Percentiles rank a stretch among this genome's conserved stretches.
Conservation (phyloP, 2,797 vertebrate genomes). For the Aphelocoma californica region DNA sequence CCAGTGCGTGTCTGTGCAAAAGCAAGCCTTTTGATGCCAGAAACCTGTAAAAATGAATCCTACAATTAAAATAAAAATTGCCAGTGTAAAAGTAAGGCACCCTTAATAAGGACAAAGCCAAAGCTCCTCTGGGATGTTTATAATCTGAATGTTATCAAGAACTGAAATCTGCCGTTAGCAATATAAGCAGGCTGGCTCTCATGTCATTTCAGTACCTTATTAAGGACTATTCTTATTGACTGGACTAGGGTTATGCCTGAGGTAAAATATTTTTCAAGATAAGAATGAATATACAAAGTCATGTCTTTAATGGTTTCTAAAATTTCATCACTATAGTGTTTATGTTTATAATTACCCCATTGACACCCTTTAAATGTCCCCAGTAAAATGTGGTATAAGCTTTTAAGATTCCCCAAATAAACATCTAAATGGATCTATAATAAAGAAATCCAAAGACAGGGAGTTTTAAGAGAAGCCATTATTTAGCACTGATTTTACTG, state of each 20-base stretch:
- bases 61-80: not conserved
- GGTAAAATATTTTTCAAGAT: not conserved
- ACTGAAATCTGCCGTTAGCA: not conserved
- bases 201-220: not conserved
- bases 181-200: not conserved
- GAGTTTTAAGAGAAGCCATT: not conserved
- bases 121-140: not conserved
- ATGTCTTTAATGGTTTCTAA: not conserved
- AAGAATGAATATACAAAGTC: not conserved
- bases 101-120: not conserved
- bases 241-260: not conserved
- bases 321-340: not conserved
- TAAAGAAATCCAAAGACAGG: not conserved
- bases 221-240: not conserved
- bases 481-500: not conserved
- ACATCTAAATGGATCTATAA: not conserved
- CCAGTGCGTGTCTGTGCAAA: not conserved
- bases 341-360: not conserved
- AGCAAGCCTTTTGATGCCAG: not conserved
- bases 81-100: not conserved
- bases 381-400: slow-evolving; percentile 1
- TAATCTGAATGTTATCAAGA: not conserved
- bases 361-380: slow-evolving; percentile 18
- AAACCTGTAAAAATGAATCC: not conserved
- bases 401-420: not conserved